Conservation (phyloP, 2,888 invertebrate species). For the Deroplatys truncata region DNA sequence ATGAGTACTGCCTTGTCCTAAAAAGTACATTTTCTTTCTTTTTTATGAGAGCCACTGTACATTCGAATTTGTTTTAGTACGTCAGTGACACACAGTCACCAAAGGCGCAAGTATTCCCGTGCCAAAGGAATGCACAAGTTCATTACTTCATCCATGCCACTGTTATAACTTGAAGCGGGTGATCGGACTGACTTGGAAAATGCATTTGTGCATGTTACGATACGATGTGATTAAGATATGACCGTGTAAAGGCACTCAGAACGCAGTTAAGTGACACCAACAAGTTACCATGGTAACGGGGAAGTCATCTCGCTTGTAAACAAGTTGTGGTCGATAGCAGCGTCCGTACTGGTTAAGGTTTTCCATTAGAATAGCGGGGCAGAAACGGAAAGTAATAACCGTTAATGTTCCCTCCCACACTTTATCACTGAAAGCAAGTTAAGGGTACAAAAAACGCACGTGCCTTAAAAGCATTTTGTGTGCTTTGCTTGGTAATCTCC, state of each 20-base stretch:
- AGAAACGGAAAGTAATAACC: neutral
- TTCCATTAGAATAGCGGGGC: neutral
- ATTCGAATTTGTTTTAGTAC: no score
- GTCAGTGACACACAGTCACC: no score
- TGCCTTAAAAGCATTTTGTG: neutral
- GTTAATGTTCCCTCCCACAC: neutral
- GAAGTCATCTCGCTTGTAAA: neutral
- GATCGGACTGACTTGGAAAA: no score
- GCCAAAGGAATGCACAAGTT: no score
- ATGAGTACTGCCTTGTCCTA: no score
- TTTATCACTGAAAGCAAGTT: neutral
- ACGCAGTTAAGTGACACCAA: neutral
- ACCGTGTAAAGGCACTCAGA: neutral
- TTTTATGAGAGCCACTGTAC: no score
- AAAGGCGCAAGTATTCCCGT: no score
- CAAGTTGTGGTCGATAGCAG: neutral
- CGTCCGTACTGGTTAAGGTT: neutral
- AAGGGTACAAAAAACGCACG: neutral
- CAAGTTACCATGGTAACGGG: neutral
- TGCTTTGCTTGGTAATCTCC: neutral
- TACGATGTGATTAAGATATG: no score
- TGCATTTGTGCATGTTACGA: no score
- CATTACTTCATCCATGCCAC: no score
- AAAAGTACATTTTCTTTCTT: no score
- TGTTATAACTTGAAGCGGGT: no score